Evolutionary conservation across 2,113 vertebrate genomes (phyloP), one percentile per base, ranked within the genome.

Genomic region (Chitala chitala): DNA sequence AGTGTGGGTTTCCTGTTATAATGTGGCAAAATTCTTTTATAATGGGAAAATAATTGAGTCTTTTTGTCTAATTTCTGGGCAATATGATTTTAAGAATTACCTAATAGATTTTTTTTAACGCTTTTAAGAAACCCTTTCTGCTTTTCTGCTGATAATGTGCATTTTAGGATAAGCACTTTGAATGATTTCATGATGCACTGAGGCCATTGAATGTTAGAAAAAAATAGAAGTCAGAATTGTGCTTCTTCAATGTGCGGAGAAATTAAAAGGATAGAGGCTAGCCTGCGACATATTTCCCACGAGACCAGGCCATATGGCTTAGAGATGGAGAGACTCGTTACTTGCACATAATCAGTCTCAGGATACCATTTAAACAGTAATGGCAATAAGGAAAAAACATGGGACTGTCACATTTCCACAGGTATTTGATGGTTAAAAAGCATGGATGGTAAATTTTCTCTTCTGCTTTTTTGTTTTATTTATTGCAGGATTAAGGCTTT

Each of bases 221-320:
- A 36, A 36, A 63, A 38, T 15, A 15, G 10, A 76, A 81, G 76
- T 79, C 84, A 83, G 72, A 72, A 68, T 46, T 74, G 31, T 56
- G 78, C 71, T 70, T 65, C 69, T 74, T 75, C 66, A 77, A 84
- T 76, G 17, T 78, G 82, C 82, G 79, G 79, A 73, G 38, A 82
- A 82, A 69, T 59, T 78, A 81, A 78, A 38, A 51, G 61, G 73
- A 82, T 78, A 31, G 69, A 69, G 63, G 69, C n/a, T 76, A 81
- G 79, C 82, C 59, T 58, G 77, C 80, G 78, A 78, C 81, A 13
- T 74, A 46, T 31, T 83, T 84, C 82, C 77, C 6, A 48, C 74
- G 81, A 81, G 82, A 82, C 22, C 8, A 48, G 77, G 77, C 84
- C 89, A 91, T 89, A 90, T 89, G 88, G 86, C 78, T 79, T 73